These are phyloP conservation scores for Sceliomorpha sp. DNA, from an alignment of 2,888 invertebrate species.

Conservation along the genomic window DNA sequence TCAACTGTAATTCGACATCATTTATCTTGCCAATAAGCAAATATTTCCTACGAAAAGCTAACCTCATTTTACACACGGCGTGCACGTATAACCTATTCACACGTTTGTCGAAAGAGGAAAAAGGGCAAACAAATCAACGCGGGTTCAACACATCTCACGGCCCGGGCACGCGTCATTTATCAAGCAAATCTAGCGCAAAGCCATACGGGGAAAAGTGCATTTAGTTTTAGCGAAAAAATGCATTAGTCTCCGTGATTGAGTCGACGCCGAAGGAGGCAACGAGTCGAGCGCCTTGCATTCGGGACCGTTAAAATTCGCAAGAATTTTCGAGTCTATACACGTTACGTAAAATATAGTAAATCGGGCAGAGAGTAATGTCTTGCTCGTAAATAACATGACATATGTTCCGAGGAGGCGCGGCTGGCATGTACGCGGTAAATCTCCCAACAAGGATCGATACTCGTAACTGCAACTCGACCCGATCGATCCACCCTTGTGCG, in stretches of 20 bases:
- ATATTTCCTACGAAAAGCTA: too few species aligned
- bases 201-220: background rate
- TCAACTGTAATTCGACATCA: too few species aligned
- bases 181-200: background rate
- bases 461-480: slow-evolving; percentile 52
- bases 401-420: slow-evolving; percentile 72
- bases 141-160: too few species aligned
- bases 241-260: slow-evolving; percentile 32
- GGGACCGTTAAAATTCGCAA: slow-evolving; percentile 54
- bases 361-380: slow-evolving; percentile 74
- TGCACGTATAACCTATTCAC: too few species aligned
- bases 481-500: slow-evolving; percentile 51
- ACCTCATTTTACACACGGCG: too few species aligned
- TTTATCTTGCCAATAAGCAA: too few species aligned
- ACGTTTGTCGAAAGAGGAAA: too few species aligned
- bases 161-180: too few species aligned
- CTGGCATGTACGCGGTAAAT: slow-evolving; percentile 74
- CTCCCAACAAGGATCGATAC: slow-evolving; percentile 72
- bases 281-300: background rate
- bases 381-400: slow-evolving; percentile 77
- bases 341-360: slow-evolving; percentile 75
- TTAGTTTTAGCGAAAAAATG: slow-evolving; percentile 8
- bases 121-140: too few species aligned
- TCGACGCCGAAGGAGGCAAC: slow-evolving; percentile 9
- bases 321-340: slow-evolving; percentile 71